phyloP scores from a whole-genome alignment of 2,888 invertebrate species.

The Cepaea hortensis region DNA sequence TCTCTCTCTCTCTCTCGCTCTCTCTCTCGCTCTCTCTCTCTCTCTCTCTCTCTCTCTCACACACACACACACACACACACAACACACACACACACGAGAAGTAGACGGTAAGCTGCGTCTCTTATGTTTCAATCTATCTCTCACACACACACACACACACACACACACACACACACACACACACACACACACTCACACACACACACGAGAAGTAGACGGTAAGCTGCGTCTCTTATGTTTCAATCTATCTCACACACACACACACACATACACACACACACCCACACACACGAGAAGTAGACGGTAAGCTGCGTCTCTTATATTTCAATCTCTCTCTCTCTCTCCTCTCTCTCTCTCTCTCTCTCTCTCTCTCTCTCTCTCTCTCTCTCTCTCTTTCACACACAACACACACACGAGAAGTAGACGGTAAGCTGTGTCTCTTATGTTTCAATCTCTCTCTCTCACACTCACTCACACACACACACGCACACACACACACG shows the following conservation, averaged over 20 bases:
- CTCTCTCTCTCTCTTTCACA: conserved; percentile 6
- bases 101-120: no score
- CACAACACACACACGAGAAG: neutral
- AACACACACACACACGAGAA: no score
- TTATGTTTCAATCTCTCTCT: neutral
- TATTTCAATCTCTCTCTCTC: neutral
- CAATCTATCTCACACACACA: neutral
- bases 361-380: conserved; percentile 33
- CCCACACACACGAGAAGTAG: neutral
- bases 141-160: neutral
- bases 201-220: neutral
- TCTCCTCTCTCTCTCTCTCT: conserved; percentile 38
- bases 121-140: no score
- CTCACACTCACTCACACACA: no score
- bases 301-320: neutral
- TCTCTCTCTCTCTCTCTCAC: no score
- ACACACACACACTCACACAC: neutral
- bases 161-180: neutral
- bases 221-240: neutral
- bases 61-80: no score
- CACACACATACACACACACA: no score
- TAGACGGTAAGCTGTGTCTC: neutral
- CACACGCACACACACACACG: no score
- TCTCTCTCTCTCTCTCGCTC: no score
- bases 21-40: no score